phyloP scores from a whole-genome alignment of 2,113 vertebrate species.

The Plecotus auritus region DNA sequence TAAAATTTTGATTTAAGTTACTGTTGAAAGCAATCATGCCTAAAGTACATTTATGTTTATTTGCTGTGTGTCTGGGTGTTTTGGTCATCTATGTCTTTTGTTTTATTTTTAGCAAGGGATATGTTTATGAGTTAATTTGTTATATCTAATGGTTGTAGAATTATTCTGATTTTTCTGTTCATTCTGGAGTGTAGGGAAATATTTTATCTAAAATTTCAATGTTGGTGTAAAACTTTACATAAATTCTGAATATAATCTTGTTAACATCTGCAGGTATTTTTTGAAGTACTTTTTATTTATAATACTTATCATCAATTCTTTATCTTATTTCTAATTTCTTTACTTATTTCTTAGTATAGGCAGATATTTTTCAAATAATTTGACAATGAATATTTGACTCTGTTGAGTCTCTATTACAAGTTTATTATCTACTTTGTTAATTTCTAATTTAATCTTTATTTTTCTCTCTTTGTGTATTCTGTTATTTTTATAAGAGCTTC shows the following conservation, averaged over 20 bases:
- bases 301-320: not conserved
- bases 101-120: not conserved
- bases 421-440: not conserved
- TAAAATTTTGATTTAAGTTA: not conserved
- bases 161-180: not conserved
- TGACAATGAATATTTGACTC: not conserved
- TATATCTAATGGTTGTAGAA: not conserved
- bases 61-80: not conserved
- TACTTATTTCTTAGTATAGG: not conserved
- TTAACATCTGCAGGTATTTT: not conserved
- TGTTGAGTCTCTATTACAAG: not conserved
- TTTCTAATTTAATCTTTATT: not conserved
- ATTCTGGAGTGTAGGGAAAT: not conserved
- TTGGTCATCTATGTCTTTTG: not conserved
- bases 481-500: not conserved
- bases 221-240: not conserved
- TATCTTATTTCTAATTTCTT: not conserved
- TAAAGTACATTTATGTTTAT: not conserved
- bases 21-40: not conserved
- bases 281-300: not conserved
- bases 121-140: not conserved
- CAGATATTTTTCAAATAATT: not conserved
- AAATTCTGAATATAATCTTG: not conserved
- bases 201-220: not conserved
- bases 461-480: not conserved